phyloP scores from a whole-genome alignment of 2,888 invertebrate genomes.

The Acrobasis suavella region DNA sequence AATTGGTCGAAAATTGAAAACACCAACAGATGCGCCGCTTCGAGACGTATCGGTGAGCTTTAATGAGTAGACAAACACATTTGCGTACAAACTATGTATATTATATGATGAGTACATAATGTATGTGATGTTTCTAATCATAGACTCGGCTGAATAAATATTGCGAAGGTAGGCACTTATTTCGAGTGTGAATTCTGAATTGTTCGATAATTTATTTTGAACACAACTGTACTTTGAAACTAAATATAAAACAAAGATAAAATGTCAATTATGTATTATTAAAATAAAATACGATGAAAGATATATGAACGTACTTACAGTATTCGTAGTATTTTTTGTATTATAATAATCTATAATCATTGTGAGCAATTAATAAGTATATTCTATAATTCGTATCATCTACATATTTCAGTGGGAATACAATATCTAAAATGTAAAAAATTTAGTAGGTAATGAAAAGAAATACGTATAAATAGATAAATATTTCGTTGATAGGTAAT shows the following conservation, averaged over 20 bases:
- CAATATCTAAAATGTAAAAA: no score
- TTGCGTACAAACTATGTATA: conserved; percentile 27
- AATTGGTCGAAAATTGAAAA: conserved; percentile 65
- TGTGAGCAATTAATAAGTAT: no score
- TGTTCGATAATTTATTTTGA: background rate
- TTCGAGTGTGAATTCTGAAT: background rate
- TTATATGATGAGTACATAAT: conserved; percentile 17
- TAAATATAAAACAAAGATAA: background rate
- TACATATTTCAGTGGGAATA: no score
- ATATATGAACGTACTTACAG: no score
- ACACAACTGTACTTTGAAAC: conserved; percentile 3
- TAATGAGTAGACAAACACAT: conserved; percentile 40
- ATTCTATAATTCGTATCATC: no score
- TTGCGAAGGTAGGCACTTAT: conserved; percentile 4
- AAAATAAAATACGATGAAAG: background rate
- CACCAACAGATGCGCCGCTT: conserved; percentile 42
- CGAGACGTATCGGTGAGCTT: conserved; percentile 23
- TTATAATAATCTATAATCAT: no score
- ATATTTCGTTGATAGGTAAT: no score
- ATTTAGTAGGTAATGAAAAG: no score
- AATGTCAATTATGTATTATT: background rate
- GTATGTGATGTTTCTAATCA: conserved; percentile 17
- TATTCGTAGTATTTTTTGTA: no score
- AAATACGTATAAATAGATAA: no score
- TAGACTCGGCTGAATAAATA: conserved; percentile 15